These are phyloP conservation scores for Epiperipatus broadwayi DNA, from an alignment of 2,888 invertebrate species.

Conservation along the genomic window DNA sequence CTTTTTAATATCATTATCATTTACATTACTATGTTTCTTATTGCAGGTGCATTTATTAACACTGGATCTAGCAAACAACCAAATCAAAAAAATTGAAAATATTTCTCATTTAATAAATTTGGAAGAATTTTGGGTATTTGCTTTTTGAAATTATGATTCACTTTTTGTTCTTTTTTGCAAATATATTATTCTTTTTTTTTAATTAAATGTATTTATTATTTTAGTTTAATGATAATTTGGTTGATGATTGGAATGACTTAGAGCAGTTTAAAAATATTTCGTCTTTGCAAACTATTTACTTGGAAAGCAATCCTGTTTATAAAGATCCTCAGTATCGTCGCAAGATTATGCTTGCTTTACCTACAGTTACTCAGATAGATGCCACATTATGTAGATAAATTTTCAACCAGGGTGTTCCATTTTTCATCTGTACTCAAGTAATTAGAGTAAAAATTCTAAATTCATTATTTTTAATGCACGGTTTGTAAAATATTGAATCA, in stretches of 20 bases:
- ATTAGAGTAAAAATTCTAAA: too few relatives aligned
- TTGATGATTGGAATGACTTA: slow-evolving; percentile 64
- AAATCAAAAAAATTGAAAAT: slow-evolving; percentile 56
- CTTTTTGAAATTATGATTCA: not conserved
- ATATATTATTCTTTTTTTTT: slow-evolving; percentile 6
- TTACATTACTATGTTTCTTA: too few relatives aligned
- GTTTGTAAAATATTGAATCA: too few relatives aligned
- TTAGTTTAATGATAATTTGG: slow-evolving; percentile 73
- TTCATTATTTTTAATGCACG: too few relatives aligned
- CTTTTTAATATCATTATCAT: too few relatives aligned
- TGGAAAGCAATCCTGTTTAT: slow-evolving; percentile 77
- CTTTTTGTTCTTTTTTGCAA: not conserved
- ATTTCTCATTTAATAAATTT: slow-evolving; percentile 52
- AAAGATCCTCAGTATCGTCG: slow-evolving; percentile 66
- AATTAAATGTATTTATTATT: slow-evolving; percentile 20
- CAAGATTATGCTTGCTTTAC: slow-evolving; percentile 68
- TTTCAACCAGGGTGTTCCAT: too few relatives aligned
- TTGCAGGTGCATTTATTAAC: slow-evolving; percentile 43
- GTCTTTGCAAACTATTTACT: slow-evolving; percentile 52
- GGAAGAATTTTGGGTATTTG: slow-evolving; percentile 76
- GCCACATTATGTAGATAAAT: slow-evolving; percentile 63
- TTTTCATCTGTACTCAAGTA: too few relatives aligned
- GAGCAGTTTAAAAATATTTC: slow-evolving; percentile 42
- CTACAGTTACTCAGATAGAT: slow-evolving; percentile 76
- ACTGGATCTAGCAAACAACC: slow-evolving; percentile 73